Evolutionary conservation across 2,888 invertebrate species (phyloP), one percentile per base, ranked within the genome.

Genomic region (Lamproptera curius): DNA sequence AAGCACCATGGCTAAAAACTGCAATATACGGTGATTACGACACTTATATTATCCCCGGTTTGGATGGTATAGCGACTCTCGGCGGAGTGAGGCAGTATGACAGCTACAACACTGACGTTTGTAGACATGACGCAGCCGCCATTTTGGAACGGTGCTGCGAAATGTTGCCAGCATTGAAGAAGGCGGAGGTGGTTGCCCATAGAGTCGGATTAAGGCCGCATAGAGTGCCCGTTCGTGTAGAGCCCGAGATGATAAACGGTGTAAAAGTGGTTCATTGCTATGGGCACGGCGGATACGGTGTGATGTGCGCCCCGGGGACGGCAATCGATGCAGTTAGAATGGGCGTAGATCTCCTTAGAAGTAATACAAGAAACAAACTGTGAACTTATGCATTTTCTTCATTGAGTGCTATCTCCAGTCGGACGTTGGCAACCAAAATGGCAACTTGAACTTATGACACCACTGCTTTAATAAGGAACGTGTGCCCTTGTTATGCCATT

Each of bases 221-320:
- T 67, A 89, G 97, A 41, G 84, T 88, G 63, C 87, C 91, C 33
- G 90, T 93, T 15, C 84, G 96, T 59, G 92, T 97, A 54, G 95
- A 95, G 64, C 77, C 88, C 0, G 94, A 95, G 66, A 10, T 85
- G 2, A 43, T 85, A 0, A 63, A 73, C 9, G 90, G 89, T 1
- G 70, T 84, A 55, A 85, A 72, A 54, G 89, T 97, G 23, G 92
- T 98, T 4, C 98, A 98, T 72, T 96, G 97, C 76, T 98, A 98
- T 70, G 98, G 98, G 0, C 98, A 98, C 71, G 97, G 97, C 0
- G 97, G 97, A 0, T 97, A 97, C 70, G 98, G 98, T 0, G 94
- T 98, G 0, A 94, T 94, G 51, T 91, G 95, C 28, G 94, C 96
- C 3, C 97, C 97, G 17, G 97, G 97, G 6, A 96, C 97, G 0